Evolutionary conservation across 2,888 invertebrate species (phyloP).

Genomic region (Nipponacmea schrenckii): DNA sequence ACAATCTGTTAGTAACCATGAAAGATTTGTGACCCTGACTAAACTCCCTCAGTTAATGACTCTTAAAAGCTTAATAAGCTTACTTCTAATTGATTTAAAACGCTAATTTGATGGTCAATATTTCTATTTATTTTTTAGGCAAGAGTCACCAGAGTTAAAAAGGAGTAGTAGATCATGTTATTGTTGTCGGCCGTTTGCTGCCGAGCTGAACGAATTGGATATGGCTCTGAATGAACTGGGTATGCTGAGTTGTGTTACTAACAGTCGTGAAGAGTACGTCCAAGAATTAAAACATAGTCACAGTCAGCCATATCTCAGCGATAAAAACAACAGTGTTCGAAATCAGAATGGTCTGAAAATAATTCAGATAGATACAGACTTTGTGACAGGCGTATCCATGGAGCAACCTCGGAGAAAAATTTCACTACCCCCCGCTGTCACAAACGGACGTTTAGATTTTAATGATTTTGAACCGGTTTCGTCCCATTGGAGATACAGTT

Average conservation of each 20-base stretch:
- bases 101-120: no score
- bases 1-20: no score
- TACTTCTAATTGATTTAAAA: no score
- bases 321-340: conserved; percentile 17
- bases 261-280: conserved; percentile 56
- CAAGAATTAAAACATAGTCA: conserved; percentile 45
- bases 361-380: conserved; percentile 52
- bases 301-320: conserved; percentile 34
- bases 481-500: conserved; percentile 28
- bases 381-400: conserved; percentile 47
- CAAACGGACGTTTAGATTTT: conserved; percentile 10
- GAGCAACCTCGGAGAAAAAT: conserved; percentile 16
- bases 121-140: background rate
- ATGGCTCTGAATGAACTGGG: conserved; percentile 61
- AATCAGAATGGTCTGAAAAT: conserved; percentile 41
- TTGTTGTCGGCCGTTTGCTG: conserved; percentile 34
- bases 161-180: conserved; percentile 28
- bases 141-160: background rate
- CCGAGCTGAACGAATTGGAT: conserved; percentile 54
- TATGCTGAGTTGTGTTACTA: conserved; percentile 61
- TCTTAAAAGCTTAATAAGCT: no score
- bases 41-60: no score
- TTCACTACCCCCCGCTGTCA: conserved; percentile 1
- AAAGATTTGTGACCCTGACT: no score
- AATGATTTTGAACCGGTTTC: conserved; percentile 6